phyloP scores from a whole-genome alignment of 2,888 invertebrate genomes.

The Gymnosoma rotundatum region DNA sequence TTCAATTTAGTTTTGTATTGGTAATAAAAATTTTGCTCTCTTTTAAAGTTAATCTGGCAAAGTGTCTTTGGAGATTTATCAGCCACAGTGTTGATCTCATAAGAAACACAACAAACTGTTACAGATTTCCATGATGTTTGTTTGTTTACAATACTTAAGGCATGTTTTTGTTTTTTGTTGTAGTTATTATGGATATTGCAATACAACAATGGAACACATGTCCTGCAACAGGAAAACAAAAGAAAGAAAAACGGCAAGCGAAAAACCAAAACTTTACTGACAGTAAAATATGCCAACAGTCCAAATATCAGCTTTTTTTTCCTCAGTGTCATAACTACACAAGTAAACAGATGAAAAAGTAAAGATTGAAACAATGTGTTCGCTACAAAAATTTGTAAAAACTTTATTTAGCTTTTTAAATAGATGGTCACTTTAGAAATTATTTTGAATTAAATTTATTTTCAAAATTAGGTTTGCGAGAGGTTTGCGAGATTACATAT shows the following conservation, averaged over 20 bases:
- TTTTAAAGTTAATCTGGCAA: conserved; percentile 43
- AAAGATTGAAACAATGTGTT: background rate
- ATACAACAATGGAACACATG: conserved; percentile 42
- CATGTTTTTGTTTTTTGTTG: conserved; percentile 6
- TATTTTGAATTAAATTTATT: too few species aligned
- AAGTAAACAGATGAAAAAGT: background rate
- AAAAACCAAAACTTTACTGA: conserved; percentile 48
- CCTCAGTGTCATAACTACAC: conserved; percentile 23
- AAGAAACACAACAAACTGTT: conserved; percentile 55
- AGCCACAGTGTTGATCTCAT: conserved; percentile 62
- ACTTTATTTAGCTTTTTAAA: background rate
- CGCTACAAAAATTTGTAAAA: background rate
- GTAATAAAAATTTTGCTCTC: background rate
- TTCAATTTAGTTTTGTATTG: conserved; percentile 9
- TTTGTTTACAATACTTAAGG: background rate
- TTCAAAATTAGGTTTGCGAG: too few species aligned
- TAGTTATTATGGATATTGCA: conserved; percentile 5
- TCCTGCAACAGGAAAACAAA: conserved; percentile 54
- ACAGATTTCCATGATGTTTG: conserved; percentile 19
- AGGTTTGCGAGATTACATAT: too few species aligned
- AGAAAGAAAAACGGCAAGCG: background rate
- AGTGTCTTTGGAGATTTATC: conserved; percentile 60
- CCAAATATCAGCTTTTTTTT: conserved; percentile 2
- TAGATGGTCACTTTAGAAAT: too few species aligned
- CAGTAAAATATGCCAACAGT: conserved; percentile 25